Evolutionary conservation across 30 jellyfish, hydroid and myxozoan species (phyloP), one percentile per base, ranked within the genome.

Genomic region (Chrysaora quinquecirrha): DNA sequence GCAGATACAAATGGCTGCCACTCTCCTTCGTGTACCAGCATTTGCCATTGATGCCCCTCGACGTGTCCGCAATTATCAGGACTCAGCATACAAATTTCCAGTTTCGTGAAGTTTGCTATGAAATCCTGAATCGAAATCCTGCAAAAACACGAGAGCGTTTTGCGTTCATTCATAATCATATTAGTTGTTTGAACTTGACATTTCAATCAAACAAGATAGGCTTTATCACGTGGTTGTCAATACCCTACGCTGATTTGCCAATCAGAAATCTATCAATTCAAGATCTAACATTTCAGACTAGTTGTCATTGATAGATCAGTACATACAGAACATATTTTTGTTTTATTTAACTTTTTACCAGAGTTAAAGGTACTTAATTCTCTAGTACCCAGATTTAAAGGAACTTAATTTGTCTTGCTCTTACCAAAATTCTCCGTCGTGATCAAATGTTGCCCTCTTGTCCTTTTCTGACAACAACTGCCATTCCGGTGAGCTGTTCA

Each of bases 401-500:
- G 35, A 16, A 12, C 7, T 3, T 4, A 2, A 22, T 1, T 16
- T 12, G 1, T 10, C 48, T 14, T n/a, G 9, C n/a, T n/a, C 90
- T 12, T 70, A 85, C 96, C 96, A 85, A 50, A 85, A 85, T 69
- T 85, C 96, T 19, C 96, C 96, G 66, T 85, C 96, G 48, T 85
- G 89, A 67, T 75, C 96, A 34, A 85, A 75, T 1, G 86, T 75
- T 10, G 75, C 32, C 21, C 38, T 23, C 75, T 85, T 85, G 43
- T 85, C 89, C 27, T 85, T 82, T 18, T 65, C 73, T 2, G 85
- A 38, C 28, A 85, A 79, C 65, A 74, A 34, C 76, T 76, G 62
- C 96, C 96, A 85, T 68, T 85, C 96, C 21, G 86, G 85, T 1
- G 96, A 85, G 34, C 96, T 85, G 80, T 22, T 35, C 64, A 67